These are phyloP conservation scores for Sebastes melanostomus DNA, from an alignment of 2,797 vertebrate species.

Conservation along the genomic window DNA sequence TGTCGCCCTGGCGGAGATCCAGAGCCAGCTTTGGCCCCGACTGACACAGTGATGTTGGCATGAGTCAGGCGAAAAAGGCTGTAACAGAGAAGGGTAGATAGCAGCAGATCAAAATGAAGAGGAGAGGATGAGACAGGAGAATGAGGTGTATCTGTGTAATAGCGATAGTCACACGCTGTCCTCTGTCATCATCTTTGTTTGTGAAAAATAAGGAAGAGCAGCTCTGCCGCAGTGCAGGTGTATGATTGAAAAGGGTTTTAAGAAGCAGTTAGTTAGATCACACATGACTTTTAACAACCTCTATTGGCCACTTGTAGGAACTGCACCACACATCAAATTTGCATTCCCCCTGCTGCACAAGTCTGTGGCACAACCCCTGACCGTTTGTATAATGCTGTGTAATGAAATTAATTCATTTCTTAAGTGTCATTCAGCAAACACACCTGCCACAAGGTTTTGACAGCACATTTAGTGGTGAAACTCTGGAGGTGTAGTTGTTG, in stretches of 20 bases:
- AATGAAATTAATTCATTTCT: background rate
- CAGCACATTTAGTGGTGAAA: background rate
- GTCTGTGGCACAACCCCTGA: background rate
- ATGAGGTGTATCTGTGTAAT: background rate
- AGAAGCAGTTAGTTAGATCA: background rate
- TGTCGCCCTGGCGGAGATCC: conserved; percentile 49
- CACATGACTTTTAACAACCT: conserved; percentile 10
- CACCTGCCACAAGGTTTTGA: background rate
- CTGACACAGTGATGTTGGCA: conserved; percentile 5
- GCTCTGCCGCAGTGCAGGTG: conserved; percentile 44
- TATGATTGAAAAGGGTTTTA: background rate
- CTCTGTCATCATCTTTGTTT: background rate
- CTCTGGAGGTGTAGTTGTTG: background rate
- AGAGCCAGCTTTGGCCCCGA: conserved; percentile 23
- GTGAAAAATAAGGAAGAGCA: background rate
- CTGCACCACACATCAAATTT: conserved; percentile 5
- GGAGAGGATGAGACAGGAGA: background rate
- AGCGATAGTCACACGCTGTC: background rate
- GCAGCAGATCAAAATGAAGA: background rate
- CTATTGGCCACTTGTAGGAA: conserved; percentile 22
- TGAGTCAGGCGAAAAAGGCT: conserved; percentile 8
- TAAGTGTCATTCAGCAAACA: background rate
- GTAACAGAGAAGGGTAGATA: background rate
- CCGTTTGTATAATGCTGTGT: background rate
- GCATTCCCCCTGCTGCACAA: background rate